Evolutionary conservation across 2,797 vertebrate genomes (phyloP).

Genomic region (Sebastes minor): DNA sequence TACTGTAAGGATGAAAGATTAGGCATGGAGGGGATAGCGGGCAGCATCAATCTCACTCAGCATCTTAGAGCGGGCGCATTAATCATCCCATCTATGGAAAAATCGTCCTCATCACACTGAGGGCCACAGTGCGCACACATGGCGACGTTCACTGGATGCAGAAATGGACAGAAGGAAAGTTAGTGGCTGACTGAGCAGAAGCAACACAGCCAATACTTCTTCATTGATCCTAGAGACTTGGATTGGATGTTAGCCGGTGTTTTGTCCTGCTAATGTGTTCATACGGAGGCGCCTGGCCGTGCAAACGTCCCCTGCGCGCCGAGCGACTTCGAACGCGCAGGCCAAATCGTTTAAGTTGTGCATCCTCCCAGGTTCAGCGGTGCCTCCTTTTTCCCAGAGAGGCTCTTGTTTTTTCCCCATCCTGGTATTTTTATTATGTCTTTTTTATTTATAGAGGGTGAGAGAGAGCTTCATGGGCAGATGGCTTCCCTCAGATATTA

Average conservation of each 20-base stretch:
- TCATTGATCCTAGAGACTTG: slow-evolving; percentile 71
- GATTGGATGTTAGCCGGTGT: slow-evolving; percentile 50
- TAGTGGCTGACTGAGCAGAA: slow-evolving; percentile 73
- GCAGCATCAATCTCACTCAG: slow-evolving; percentile 81
- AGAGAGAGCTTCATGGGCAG: slow-evolving; percentile 31
- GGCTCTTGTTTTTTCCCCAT: not conserved
- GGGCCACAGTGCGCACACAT: slow-evolving; percentile 52
- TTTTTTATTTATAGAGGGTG: slow-evolving; percentile 41
- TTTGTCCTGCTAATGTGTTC: slow-evolving; percentile 66
- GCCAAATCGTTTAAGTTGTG: slow-evolving; percentile 43
- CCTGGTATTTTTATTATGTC: slow-evolving; percentile 30
- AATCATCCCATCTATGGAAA: slow-evolving; percentile 79
- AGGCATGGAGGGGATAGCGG: slow-evolving; percentile 66
- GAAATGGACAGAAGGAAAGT: slow-evolving; percentile 74
- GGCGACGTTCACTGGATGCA: slow-evolving; percentile 51
- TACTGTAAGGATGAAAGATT: slow-evolving; percentile 84
- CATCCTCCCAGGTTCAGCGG: slow-evolving; percentile 17
- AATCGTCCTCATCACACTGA: slow-evolving; percentile 66
- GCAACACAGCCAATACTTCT: slow-evolving; percentile 59
- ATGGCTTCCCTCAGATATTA: slow-evolving; percentile 53
- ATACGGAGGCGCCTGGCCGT: slow-evolving; percentile 34
- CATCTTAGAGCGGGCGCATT: slow-evolving; percentile 73
- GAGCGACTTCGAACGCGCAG: not conserved
- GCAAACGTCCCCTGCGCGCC: slow-evolving; percentile 30
- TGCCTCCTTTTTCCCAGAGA: slow-evolving; percentile 7